Evolutionary conservation across 2,797 vertebrate genomes (phyloP).

Genomic region (Hemibagrus guttatus): DNA sequence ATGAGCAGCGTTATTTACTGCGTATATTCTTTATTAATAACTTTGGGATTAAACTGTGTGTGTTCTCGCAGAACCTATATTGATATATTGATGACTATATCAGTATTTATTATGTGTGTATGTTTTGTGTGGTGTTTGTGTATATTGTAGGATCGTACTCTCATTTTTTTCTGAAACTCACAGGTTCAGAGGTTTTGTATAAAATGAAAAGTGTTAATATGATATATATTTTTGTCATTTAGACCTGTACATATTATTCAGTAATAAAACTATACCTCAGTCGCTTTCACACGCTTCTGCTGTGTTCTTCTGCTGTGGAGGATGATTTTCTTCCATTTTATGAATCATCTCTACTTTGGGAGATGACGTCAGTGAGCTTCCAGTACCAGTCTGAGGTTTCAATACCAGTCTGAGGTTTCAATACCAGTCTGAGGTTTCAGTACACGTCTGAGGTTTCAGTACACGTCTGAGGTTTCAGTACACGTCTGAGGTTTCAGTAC

Average conservation of each 20-base stretch:
- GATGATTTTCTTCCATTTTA: no score
- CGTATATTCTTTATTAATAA: slow-evolving; percentile 79
- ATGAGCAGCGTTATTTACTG: slow-evolving; percentile 76
- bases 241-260: slow-evolving; percentile 92
- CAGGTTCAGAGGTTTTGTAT: slow-evolving; percentile 83
- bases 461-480: no score
- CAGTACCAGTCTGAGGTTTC: no score
- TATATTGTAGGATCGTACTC: slow-evolving; percentile 68
- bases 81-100: slow-evolving; percentile 68
- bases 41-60: slow-evolving; percentile 57
- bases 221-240: slow-evolving; percentile 83
- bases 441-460: no score
- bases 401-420: no score
- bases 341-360: no score
- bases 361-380: no score
- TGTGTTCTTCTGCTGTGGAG: background rate
- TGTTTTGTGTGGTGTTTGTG: slow-evolving; percentile 64
- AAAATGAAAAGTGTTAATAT: slow-evolving; percentile 88
- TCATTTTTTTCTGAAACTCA: slow-evolving; percentile 68
- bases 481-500: no score
- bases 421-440: no score
- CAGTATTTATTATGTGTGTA: slow-evolving; percentile 96
- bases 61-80: background rate
- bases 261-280: slow-evolving; percentile 88
- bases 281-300: slow-evolving; percentile 13